Evolutionary conservation across 2,888 invertebrate species (phyloP), one percentile per base, ranked within the genome.

Genomic region (Melanostoma mellinum): DNA sequence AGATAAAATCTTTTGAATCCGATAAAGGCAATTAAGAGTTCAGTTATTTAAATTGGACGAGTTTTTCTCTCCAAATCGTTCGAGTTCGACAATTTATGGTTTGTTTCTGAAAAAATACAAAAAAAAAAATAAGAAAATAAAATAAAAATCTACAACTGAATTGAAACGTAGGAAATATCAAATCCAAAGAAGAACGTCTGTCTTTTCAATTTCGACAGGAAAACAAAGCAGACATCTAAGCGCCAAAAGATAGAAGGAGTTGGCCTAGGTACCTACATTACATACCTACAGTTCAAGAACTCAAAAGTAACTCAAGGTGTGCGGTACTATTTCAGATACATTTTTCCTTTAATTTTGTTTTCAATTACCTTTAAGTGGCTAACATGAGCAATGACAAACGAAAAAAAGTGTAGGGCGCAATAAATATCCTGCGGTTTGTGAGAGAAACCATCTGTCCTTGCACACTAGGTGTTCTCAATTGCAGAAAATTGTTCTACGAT

Each of bases 21-120:
- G 84, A 84, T 84, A 78, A 78, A 84, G 79, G 78, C 79, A 84
- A 84, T 84, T 79, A 84, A 79, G 79, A 84, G 79, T 79, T 82
- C 74, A 84, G 74, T 84, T 84, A 84, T 84, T 84, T 84, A 84
- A 84, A 84, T 84, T 78, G 84, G 79, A 84, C 42, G 67, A 44
- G n/a, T 63, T 82, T 78, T 63, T 55, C n/a, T 38, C 32, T 75
- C 8, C 10, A 10, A 46, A 10, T 10, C 33, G 6, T 32, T 42
- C 20, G n/a, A 42, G 38, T 42, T 50, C 33, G 10, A 38, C 58
- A 46, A 52, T 63, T 69, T 75, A 69, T 52, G 40, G 30, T 55
- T 50, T 46, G 20, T 63, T 63, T 20, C 36, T 48, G 3, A 36
- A 38, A 48, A 30, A 30, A 50, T 30, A 3, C 30, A 38, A 38